Evolutionary conservation across 2,888 invertebrate genomes (phyloP), one percentile per base, ranked within the genome.

Genomic region (Urechis unicinctus): DNA sequence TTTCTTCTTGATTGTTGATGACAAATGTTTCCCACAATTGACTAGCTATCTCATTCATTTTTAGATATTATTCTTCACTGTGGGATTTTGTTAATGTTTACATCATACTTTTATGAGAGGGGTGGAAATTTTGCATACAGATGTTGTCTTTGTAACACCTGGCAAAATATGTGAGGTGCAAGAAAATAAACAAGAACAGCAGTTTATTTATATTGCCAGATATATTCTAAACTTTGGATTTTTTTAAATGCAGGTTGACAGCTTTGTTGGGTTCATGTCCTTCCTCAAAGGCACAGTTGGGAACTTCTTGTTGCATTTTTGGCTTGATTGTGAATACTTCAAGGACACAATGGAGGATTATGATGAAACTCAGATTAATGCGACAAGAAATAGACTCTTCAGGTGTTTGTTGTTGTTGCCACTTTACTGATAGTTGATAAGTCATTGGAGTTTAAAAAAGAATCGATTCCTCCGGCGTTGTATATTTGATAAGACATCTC

Each of bases 241-340:
- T 48, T 45, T 46, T 45, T 13, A 6, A 25, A 43, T 62, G 21
- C 59, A 75, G 75, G 66, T 68, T 45, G 53, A 52, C 17, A 75
- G 75, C 1, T 73, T 77, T 69, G 69, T 70, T 47, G 65, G 66
- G 31, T 74, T 75, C 56, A 66, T 65, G 56, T 54, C 64, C 4
- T 78, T 78, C 60, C 64, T 78, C 44, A 49, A 56, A n/a, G 69
- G 66, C 46, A 78, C 77, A 3, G 63, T 66, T 4, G 75, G 77
- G 26, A 64, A 61, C 29, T 66, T 72, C 50, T 62, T 78, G 21
- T 60, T 71, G 42, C 69, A 74, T 50, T 78, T 78, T 67, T 78
- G 78, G 78, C 55, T 78, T 22, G 77, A 78, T 61, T 78, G 77
- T 62, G 78, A 78, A 58, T 67, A 68, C 56, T 78, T 69, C 62